Percentiles rank a stretch among this genome's conserved stretches.
phyloP scores from a whole-genome alignment of 2,888 invertebrate genomes.

The Galerucella nymphaeae region DNA sequence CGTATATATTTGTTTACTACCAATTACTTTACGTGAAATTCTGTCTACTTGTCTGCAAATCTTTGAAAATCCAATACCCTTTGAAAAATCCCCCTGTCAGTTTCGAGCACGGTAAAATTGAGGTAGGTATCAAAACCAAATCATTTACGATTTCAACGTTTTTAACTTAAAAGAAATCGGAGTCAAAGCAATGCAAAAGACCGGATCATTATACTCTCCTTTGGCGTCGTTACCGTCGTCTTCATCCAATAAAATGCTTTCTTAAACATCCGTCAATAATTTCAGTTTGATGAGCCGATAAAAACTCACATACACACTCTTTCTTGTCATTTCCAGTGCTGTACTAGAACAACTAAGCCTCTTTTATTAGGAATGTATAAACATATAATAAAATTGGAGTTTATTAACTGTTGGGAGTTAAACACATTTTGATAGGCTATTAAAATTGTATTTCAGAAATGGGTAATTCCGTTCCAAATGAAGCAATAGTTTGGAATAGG shows the following conservation, averaged over 20 bases:
- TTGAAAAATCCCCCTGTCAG: background rate
- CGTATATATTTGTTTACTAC: background rate
- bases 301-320: constrained; percentile 32
- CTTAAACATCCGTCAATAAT: constrained; percentile 38
- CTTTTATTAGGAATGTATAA: background rate
- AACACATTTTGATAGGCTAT: too few relatives aligned
- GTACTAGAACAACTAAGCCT: constrained; percentile 11
- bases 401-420: background rate
- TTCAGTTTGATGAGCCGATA: constrained; percentile 43
- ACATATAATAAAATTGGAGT: background rate
- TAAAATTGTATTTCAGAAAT: too few relatives aligned
- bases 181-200: constrained; percentile 25
- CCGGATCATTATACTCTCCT: constrained; percentile 28
- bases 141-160: background rate
- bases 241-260: constrained; percentile 31
- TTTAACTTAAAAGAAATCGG: constrained; percentile 17
- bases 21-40: background rate
- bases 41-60: background rate
- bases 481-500: too few relatives aligned
- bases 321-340: constrained; percentile 11
- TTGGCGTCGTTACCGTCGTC: constrained; percentile 25
- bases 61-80: background rate
- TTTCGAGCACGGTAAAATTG: background rate
- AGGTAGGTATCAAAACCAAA: constrained; percentile 7
- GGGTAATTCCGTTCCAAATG: too few relatives aligned